Conservation (phyloP, 2,797 vertebrate species). For the Prunella strophiata region DNA sequence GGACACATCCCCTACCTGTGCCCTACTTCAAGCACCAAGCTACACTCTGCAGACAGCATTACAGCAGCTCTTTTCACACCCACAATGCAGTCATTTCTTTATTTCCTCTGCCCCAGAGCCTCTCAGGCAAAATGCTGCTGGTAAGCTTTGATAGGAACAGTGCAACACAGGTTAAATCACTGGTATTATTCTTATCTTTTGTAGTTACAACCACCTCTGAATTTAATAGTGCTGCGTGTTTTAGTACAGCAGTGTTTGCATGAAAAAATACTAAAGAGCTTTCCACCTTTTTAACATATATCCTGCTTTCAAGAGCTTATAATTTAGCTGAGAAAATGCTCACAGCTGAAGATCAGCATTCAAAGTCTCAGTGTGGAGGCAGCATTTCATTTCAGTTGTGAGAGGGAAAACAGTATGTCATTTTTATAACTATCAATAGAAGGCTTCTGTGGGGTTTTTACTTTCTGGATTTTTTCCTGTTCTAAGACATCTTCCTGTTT, state of each 20-base stretch:
- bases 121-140: background rate
- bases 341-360: slow-evolving; percentile 36
- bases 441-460: background rate
- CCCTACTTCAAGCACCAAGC: background rate
- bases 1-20: background rate
- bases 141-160: background rate
- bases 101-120: background rate
- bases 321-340: slow-evolving; percentile 22
- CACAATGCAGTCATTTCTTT: background rate
- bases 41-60: background rate
- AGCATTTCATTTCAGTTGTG: slow-evolving; percentile 41
- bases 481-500: background rate
- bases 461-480: background rate
- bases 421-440: slow-evolving; percentile 33
- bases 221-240: background rate
- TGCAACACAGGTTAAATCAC: background rate
- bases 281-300: background rate
- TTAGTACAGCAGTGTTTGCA: slow-evolving; percentile 16
- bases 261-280: slow-evolving; percentile 23
- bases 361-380: slow-evolving; percentile 35
- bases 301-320: background rate
- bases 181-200: background rate
- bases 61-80: background rate
- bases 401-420: slow-evolving; percentile 39
- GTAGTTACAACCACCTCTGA: background rate